A percentile compares a stretch with the other conserved stretches of the same genome.
phyloP scores from a whole-genome alignment of 2,888 invertebrate genomes.

The Oasisia sp. region DNA sequence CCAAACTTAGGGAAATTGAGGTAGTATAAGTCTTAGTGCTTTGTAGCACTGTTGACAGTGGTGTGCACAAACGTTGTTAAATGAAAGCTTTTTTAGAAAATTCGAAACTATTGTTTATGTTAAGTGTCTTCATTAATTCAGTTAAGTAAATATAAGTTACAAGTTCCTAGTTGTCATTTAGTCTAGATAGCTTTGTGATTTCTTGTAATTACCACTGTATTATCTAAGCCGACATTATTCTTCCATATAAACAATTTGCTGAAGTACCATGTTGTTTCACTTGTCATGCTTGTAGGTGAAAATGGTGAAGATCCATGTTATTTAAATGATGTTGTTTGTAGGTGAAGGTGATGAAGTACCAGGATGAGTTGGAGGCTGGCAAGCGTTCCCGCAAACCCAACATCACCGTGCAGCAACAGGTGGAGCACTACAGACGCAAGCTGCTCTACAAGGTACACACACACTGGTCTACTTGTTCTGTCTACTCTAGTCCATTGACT shows the following conservation, averaged over 20 bases:
- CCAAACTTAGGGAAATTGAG: conserved; percentile 84
- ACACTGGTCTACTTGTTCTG: too few species aligned
- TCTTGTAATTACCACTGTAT: too few species aligned
- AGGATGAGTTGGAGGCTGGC: conserved; percentile 93
- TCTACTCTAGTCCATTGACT: too few species aligned
- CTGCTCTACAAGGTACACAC: conserved; percentile 84
- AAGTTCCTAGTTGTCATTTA: not conserved
- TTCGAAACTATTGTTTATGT: not conserved
- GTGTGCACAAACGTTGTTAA: not conserved
- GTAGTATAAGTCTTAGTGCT: conserved; percentile 53
- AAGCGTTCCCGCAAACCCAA: conserved; percentile 69
- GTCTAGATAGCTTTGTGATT: too few species aligned
- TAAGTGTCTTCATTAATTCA: not conserved
- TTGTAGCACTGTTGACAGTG: not conserved
- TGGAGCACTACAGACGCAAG: conserved; percentile 89
- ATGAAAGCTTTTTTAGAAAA: not conserved
- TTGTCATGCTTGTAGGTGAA: not conserved
- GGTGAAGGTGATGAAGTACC: conserved; percentile 91
- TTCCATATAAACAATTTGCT: too few species aligned
- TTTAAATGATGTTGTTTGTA: conserved; percentile 39
- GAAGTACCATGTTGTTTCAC: not conserved
- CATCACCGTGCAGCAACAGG: conserved; percentile 83
- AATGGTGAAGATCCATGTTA: conserved; percentile 66
- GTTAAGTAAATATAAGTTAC: conserved; percentile 20
- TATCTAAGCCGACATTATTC: too few species aligned